phyloP scores from a whole-genome alignment of 2,113 vertebrate genomes.

The Albula glossodonta region DNA sequence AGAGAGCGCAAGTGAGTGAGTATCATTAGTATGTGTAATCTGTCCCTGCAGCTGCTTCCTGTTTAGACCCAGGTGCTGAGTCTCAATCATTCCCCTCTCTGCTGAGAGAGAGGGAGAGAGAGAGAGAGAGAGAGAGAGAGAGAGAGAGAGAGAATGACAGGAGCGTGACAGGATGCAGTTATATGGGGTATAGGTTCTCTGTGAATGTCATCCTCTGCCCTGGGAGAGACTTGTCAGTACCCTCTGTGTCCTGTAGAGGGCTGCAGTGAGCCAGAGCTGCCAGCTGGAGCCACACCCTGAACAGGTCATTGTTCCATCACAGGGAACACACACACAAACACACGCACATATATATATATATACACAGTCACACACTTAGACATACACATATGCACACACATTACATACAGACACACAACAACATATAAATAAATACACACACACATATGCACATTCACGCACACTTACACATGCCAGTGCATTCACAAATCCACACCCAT shows the following conservation, averaged over 20 bases:
- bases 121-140: background rate
- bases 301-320: constrained; percentile 14
- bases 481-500: no score
- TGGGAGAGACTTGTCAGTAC: background rate
- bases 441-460: background rate
- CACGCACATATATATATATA: constrained; percentile 21
- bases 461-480: background rate
- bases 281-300: background rate
- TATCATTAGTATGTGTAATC: background rate
- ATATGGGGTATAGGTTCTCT: no score
- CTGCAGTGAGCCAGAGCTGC: constrained; percentile 16
- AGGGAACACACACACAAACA: background rate
- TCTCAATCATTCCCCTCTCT: background rate
- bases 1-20: background rate
- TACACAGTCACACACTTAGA: background rate
- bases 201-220: no score
- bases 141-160: background rate
- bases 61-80: constrained; percentile 11
- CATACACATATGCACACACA: background rate
- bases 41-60: constrained; percentile 27
- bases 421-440: constrained; percentile 3
- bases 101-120: background rate
- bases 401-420: constrained; percentile 12
- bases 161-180: background rate
- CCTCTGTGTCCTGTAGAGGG: background rate